phyloP scores from a whole-genome alignment of 2,888 invertebrate genomes.

The Hydrotaea cyrtoneurina region DNA sequence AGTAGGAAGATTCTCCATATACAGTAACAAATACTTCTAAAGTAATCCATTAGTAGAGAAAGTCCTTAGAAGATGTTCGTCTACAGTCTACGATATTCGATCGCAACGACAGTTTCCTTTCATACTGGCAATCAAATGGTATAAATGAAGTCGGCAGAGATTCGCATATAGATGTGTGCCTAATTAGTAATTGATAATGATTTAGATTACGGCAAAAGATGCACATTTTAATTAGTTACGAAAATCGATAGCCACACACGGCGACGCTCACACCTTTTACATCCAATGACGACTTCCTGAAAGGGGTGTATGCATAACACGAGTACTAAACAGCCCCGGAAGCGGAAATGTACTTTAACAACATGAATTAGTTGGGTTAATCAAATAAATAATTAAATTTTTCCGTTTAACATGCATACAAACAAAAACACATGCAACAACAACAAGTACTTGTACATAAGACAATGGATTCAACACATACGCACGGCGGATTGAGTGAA shows the following conservation, averaged over 20 bases:
- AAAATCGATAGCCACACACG: no score
- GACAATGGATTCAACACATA: background rate
- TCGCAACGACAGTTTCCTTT: background rate
- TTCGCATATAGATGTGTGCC: background rate
- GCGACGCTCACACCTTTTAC: no score
- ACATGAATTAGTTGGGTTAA: slow-evolving; percentile 56
- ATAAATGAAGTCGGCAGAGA: background rate
- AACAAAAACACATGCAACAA: background rate
- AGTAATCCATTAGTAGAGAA: no score
- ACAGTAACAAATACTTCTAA: no score
- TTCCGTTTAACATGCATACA: slow-evolving; percentile 54
- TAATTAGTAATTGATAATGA: slow-evolving; percentile 1
- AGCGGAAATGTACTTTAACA: slow-evolving; percentile 53
- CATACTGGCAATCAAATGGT: no score
- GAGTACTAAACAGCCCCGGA: slow-evolving; percentile 10
- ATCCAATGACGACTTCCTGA: background rate
- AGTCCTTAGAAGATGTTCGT: no score
- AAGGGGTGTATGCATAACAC: background rate
- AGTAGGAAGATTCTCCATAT: no score
- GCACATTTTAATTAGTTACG: background rate
- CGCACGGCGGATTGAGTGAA: background rate
- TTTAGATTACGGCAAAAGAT: background rate
- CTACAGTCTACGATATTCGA: no score
- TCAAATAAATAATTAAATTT: slow-evolving; percentile 64
- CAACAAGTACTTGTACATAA: background rate